A percentile compares a stretch with the other conserved stretches of the same genome.
These are phyloP conservation scores for Talpa occidentalis DNA, from an alignment of 2,113 vertebrate genomes.

Conservation along the genomic window DNA sequence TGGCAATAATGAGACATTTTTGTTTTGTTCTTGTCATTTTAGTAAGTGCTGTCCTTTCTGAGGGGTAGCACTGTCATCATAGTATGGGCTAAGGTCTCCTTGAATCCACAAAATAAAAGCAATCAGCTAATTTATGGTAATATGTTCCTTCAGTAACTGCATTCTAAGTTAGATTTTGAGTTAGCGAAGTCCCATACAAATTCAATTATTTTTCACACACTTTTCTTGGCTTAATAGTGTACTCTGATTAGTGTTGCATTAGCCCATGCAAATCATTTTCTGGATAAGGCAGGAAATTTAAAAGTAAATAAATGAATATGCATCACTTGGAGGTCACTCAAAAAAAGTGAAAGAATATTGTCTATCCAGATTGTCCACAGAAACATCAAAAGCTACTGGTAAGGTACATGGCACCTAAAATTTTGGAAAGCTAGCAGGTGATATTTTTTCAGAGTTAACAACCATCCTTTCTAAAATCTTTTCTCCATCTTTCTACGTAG, in stretches of 20 bases:
- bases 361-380: not conserved
- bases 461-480: not conserved
- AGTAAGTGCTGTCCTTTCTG: not conserved
- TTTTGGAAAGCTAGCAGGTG: not conserved
- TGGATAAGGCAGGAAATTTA: constrained; percentile 1
- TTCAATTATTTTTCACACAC: constrained; percentile 38
- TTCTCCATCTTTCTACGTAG: not conserved
- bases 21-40: not conserved
- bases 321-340: not conserved
- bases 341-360: not conserved
- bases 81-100: not conserved
- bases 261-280: constrained; percentile 42
- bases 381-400: not conserved
- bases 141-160: not conserved
- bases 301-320: constrained; percentile 46
- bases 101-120: constrained; percentile 7
- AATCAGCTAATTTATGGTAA: not conserved
- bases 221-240: constrained; percentile 13
- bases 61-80: not conserved
- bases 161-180: constrained; percentile 31
- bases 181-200: not conserved
- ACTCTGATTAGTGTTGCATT: constrained; percentile 28
- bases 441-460: not conserved
- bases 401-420: not conserved
- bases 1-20: not conserved